phyloP scores from a whole-genome alignment of 2,888 invertebrate genomes.

The Itoplectis maculator region DNA sequence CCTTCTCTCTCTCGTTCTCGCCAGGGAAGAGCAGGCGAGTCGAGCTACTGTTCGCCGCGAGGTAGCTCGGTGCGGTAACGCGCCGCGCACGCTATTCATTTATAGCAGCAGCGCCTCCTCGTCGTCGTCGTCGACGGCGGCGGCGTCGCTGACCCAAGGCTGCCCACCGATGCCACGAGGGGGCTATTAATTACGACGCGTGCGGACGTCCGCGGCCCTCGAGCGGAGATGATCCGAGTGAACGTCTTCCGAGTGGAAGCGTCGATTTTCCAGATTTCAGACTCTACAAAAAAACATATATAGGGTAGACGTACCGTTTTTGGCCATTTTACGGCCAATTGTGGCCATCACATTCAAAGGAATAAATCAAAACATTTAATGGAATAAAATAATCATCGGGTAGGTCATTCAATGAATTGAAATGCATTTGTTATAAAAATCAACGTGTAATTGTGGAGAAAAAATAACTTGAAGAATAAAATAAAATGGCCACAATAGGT shows the following conservation, averaged over 20 bases:
- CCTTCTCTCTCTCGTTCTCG: not conserved
- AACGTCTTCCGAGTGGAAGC: slow-evolving; percentile 5
- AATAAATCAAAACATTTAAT: no score
- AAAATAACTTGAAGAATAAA: no score
- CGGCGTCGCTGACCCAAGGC: slow-evolving; percentile 65
- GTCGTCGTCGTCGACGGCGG: slow-evolving; percentile 31
- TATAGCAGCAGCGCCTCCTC: slow-evolving; percentile 67
- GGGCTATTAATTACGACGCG: slow-evolving; percentile 71
- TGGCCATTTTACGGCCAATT: no score
- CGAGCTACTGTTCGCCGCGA: slow-evolving; percentile 30
- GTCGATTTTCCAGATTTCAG: not conserved
- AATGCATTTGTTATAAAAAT: no score
- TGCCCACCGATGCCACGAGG: slow-evolving; percentile 42
- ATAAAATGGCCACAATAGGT: no score
- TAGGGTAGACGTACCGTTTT: no score
- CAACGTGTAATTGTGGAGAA: no score
- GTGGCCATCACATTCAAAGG: no score
- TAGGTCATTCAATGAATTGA: no score
- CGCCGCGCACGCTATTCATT: slow-evolving; percentile 67
- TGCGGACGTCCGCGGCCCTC: slow-evolving; percentile 44
- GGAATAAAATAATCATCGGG: no score
- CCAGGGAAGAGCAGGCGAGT: slow-evolving; percentile 18
- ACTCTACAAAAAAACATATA: no score
- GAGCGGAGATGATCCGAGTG: slow-evolving; percentile 20
- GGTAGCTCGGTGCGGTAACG: slow-evolving; percentile 19